phyloP scores from a whole-genome alignment of 2,113 vertebrate species.

The Patagioenas fasciata region DNA sequence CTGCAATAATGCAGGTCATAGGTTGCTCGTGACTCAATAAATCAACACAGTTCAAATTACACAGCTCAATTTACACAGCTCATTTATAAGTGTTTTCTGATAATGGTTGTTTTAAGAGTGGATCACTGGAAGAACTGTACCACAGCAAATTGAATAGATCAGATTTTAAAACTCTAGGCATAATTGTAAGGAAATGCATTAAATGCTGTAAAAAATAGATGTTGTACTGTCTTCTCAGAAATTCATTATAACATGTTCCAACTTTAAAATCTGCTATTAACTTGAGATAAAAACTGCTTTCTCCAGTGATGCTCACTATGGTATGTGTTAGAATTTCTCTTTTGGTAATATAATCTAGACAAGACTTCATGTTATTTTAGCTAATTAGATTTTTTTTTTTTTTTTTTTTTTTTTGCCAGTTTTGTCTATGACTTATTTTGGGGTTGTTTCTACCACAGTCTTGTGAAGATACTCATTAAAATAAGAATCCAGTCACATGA shows the following conservation, averaged over 20 bases:
- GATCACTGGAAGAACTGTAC: neutral
- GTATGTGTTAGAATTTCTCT: neutral
- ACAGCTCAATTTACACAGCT: neutral
- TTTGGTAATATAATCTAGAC: neutral
- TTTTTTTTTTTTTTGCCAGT: neutral
- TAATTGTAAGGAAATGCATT: neutral
- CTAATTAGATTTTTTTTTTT: neutral
- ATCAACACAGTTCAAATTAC: neutral
- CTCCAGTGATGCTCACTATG: neutral
- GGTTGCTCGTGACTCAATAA: neutral
- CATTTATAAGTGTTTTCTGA: neutral
- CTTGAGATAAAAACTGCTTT: neutral
- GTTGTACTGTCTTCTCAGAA: neutral
- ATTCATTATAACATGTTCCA: neutral
- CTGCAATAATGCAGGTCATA: neutral
- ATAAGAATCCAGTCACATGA: neutral
- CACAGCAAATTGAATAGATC: neutral
- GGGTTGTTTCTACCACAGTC: neutral
- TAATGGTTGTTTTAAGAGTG: neutral
- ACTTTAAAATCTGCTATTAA: neutral
- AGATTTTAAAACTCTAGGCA: neutral
- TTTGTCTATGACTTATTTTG: neutral
- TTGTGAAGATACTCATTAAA: neutral
- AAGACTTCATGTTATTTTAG: neutral
- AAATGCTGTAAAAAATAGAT: neutral